Percentiles rank a stretch among this genome's conserved stretches.
phyloP scores from a whole-genome alignment of 2,888 invertebrate genomes.

The Adelognathus sp. region DNA sequence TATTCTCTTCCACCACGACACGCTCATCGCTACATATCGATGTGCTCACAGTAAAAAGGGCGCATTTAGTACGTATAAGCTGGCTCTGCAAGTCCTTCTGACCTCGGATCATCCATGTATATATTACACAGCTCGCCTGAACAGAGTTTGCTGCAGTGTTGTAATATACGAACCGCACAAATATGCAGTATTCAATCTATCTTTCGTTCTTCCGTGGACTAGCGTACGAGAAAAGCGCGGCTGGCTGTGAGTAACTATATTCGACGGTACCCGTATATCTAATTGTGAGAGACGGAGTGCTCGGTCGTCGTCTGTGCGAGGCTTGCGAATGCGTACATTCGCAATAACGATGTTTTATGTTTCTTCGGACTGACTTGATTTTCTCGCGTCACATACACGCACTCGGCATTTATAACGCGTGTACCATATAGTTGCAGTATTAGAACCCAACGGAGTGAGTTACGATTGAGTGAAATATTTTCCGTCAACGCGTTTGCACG shows the following conservation, averaged over 20 bases:
- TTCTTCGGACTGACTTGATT: conserved; percentile 53
- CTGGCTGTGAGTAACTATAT: conserved; percentile 33
- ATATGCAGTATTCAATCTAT: conserved; percentile 33
- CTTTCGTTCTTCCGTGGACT: conserved; percentile 29
- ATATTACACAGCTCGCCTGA: conserved; percentile 26
- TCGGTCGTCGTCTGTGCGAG: conserved; percentile 29
- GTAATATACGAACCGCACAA: conserved; percentile 45
- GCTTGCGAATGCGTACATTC: conserved; percentile 15
- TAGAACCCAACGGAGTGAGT: conserved; percentile 46
- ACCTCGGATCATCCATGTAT: conserved; percentile 10
- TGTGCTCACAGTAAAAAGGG: too few relatives aligned
- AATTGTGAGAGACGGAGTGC: conserved; percentile 41
- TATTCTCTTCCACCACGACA: conserved; percentile 58
- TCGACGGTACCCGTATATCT: conserved; percentile 50
- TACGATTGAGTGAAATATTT: conserved; percentile 56
- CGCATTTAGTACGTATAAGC: too few relatives aligned
- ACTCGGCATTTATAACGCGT: conserved; percentile 44
- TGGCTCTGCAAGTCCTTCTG: too few relatives aligned
- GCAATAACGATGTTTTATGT: conserved; percentile 56
- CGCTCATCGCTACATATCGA: conserved; percentile 28
- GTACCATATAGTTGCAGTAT: conserved; percentile 20
- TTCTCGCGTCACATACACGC: conserved; percentile 50
- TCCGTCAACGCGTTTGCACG: conserved; percentile 33
- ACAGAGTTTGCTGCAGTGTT: not conserved
- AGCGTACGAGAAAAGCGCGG: conserved; percentile 18